Evolutionary conservation across 2,888 invertebrate genomes (phyloP).

Genomic region (Leptinotarsa haldemani): DNA sequence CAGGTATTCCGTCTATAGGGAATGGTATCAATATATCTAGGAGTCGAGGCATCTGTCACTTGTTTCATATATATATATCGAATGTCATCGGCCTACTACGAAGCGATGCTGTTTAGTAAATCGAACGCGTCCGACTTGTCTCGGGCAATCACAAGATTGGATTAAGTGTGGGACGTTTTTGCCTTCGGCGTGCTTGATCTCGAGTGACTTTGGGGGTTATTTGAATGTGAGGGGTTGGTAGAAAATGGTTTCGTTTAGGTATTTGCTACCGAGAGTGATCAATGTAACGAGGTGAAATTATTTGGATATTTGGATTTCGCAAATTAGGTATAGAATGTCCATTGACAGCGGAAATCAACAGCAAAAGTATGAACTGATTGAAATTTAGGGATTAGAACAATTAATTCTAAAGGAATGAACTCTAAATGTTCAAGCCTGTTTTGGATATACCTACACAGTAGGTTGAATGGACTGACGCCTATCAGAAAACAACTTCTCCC

Average conservation of each 20-base stretch:
- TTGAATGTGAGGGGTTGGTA: constrained; percentile 11
- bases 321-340: too few species aligned
- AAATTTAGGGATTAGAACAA: too few species aligned
- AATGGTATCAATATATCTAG: constrained; percentile 60
- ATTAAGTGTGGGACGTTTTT: constrained; percentile 42
- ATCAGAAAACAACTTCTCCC: too few species aligned
- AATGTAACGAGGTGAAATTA: neutral
- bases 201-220: constrained; percentile 16
- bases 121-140: constrained; percentile 51
- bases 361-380: too few species aligned
- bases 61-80: constrained; percentile 55
- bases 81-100: constrained; percentile 54
- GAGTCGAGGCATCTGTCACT: constrained; percentile 57
- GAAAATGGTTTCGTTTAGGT: constrained; percentile 1
- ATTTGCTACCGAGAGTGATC: neutral
- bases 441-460: too few species aligned
- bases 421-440: too few species aligned
- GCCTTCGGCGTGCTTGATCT: constrained; percentile 15
- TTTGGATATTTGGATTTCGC: too few species aligned
- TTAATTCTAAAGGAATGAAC: too few species aligned
- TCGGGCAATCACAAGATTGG: constrained; percentile 51
- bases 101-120: constrained; percentile 53
- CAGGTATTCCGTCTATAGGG: constrained; percentile 60
- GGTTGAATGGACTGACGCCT: too few species aligned
- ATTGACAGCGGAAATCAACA: too few species aligned